phyloP scores from a whole-genome alignment of 2,113 vertebrate genomes.

The Hydropotes inermis region DNA sequence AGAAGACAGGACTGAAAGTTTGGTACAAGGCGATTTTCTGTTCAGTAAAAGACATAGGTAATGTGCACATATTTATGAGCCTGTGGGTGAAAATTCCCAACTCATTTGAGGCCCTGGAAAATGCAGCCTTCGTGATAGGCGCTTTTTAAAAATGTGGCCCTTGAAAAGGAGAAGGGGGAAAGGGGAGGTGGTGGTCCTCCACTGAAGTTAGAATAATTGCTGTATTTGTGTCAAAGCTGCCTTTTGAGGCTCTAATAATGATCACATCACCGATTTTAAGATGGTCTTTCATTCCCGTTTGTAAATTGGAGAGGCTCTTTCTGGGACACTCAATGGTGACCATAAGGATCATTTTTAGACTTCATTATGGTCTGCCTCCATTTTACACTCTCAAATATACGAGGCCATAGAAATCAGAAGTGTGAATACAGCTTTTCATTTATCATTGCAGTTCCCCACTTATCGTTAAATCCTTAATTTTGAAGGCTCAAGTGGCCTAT shows the following conservation, averaged over 20 bases:
- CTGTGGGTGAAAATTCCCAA: background rate
- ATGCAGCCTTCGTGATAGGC: background rate
- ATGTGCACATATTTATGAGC: conserved; percentile 10
- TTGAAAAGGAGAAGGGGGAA: background rate
- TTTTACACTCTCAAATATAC: conserved; percentile 22
- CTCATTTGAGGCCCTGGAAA: conserved; percentile 7
- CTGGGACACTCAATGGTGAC: conserved; percentile 54
- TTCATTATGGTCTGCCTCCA: conserved; percentile 35
- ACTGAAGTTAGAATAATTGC: conserved; percentile 55
- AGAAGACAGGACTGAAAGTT: background rate
- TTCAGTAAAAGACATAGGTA: conserved; percentile 21
- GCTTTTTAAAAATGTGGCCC: background rate
- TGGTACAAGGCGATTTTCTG: background rate
- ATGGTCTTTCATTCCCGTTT: conserved; percentile 58
- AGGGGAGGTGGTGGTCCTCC: background rate
- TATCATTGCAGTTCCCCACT: conserved; percentile 56
- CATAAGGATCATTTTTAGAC: conserved; percentile 17
- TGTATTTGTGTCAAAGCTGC: conserved; percentile 35
- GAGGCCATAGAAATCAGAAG: conserved; percentile 54
- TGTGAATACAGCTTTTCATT: conserved; percentile 63
- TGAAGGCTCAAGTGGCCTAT: conserved; percentile 58
- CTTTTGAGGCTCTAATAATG: conserved; percentile 54
- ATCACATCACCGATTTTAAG: conserved; percentile 56
- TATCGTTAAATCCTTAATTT: conserved; percentile 52
- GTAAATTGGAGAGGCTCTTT: conserved; percentile 56